Evolutionary conservation across 2,888 invertebrate species (phyloP).

Genomic region (Labia minor): DNA sequence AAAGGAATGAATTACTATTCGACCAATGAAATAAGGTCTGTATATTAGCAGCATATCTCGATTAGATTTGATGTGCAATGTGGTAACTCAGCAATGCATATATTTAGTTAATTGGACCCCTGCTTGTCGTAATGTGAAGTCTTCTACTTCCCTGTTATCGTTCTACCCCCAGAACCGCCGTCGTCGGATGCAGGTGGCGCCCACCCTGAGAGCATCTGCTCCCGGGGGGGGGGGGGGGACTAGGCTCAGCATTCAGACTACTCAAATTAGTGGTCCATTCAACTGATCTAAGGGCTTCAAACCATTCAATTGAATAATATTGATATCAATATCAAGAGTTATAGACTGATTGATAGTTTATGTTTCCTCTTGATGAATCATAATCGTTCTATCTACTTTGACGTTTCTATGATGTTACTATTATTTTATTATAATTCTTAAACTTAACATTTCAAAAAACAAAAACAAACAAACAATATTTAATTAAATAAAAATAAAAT

Average conservation of each 20-base stretch:
- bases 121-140: not conserved
- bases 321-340: no score
- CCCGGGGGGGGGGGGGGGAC: not conserved
- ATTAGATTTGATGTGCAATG: not conserved
- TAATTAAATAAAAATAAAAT: no score
- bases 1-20: not conserved
- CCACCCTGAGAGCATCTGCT: not conserved
- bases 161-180: not conserved
- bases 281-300: not conserved
- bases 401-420: no score
- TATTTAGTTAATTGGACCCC: not conserved
- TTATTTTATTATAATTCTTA: no score
- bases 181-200: not conserved
- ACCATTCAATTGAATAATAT: no score
- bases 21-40: not conserved
- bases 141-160: not conserved
- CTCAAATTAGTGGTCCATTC: conserved; percentile 5
- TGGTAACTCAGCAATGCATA: not conserved
- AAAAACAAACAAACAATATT: no score
- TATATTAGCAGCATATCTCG: not conserved
- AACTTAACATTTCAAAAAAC: no score
- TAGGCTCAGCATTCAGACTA: not conserved
- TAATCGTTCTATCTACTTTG: no score
- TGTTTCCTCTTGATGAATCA: no score
- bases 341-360: no score